phyloP scores from a whole-genome alignment of 2,797 vertebrate species.

The Premnoplex brunnescens region DNA sequence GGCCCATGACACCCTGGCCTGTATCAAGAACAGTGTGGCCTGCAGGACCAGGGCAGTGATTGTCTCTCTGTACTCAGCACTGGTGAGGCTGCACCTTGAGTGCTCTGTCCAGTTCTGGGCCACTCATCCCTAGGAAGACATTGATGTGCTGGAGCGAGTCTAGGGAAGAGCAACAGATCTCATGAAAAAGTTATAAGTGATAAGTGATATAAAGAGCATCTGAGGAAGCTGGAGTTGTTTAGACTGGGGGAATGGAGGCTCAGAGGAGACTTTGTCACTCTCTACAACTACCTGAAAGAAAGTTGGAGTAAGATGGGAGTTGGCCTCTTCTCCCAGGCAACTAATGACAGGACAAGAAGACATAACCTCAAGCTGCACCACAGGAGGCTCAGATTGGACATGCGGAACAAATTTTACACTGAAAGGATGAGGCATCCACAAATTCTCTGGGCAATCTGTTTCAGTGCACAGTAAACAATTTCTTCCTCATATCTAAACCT shows the following conservation, averaged over 20 bases:
- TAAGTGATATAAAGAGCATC: fast-evolving
- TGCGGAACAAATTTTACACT: not conserved
- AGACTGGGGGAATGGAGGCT: not conserved
- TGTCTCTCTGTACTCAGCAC: too few relatives aligned
- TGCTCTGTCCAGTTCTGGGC: not conserved
- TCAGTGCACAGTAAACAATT: not conserved
- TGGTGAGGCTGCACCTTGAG: not conserved
- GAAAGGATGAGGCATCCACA: not conserved
- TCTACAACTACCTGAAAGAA: not conserved
- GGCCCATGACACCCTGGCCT: not conserved
- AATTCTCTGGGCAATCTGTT: not conserved
- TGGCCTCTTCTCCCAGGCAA: not conserved
- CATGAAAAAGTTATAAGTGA: not conserved
- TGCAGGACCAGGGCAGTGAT: not conserved
- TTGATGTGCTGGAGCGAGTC: fast-evolving
- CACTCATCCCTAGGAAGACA: too few relatives aligned
- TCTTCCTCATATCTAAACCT: not conserved
- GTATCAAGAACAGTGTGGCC: not conserved
- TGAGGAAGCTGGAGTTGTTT: not conserved
- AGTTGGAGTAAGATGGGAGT: too few relatives aligned
- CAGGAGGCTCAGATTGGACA: not conserved
- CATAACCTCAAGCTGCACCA: not conserved
- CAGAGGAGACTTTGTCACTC: fast-evolving
- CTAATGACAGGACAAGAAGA: not conserved
- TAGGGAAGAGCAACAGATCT: not conserved